Base-by-base conservation (phyloP, 2,888 invertebrate species). In the Xanthia togata region DNA sequence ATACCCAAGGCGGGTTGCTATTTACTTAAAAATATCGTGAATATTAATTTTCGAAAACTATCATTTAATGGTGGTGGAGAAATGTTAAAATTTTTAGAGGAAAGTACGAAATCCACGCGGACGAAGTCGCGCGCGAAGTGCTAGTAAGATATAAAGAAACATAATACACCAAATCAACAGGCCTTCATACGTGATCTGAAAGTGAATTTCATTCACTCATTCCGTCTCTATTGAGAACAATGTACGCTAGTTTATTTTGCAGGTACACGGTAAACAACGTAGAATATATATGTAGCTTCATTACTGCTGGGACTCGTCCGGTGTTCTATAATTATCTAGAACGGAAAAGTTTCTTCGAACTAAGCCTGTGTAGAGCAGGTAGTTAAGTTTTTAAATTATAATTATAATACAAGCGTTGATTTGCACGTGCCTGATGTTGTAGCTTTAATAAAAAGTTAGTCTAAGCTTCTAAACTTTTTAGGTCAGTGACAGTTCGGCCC, bases 151-250 rank as follows among this genome's bases (percentile, higher is more conserved):
- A 82, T 65, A 79, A 69, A 86, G 72, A 71, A 73, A 70, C 73
- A 86, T 83, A 88, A 83, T 83, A 84, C 81, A 60, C 81, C 79
- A 87, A 88, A 89, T 88, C 88, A 88, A 87, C 86, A 83, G 76
- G 70, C 77, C 81, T 63, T n/a, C 47, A 23, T 62, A 88, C 88
- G 88, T 88, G 88, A 84, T 65, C 60, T 62, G 89, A 86, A 87
- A 79, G 20, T 68, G 23, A 63, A 89, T 83, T 69, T 78, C 62
- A 70, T 79, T 82, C 57, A 23, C 69, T 85, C 70, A 73, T 81
- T 79, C 47, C 11, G 38, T 65, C 47, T 55, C 65, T 73, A 84
- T 80, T 77, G 74, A 81, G 78, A 70, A 72, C 79, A 82, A 80
- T 67, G 83, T 80, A 81, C 63, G 67, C 63, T 82, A 75, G 87